Base-by-base conservation (phyloP, 1,140 invertebrate genomes). In the Eufriesea mexicana region DNA sequence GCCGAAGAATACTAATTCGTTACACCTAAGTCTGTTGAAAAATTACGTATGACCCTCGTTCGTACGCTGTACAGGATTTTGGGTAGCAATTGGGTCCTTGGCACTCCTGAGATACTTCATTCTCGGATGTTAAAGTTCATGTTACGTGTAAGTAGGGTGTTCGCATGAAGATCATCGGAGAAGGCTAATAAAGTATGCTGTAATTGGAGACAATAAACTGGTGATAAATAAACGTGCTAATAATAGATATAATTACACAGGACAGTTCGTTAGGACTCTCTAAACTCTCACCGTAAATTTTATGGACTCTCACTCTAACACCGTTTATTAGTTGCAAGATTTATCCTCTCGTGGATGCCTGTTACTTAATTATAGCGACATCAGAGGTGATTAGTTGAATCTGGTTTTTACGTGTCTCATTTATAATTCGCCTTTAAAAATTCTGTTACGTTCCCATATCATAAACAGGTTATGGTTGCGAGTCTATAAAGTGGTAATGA, bases 1-100 rank as follows among this genome's bases (percentile, higher is more conserved):
- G 54, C 70, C 54, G 42, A 45, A n/a, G 86, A 87, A 89, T 89
- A 90, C 87, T 80, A 88, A 91, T 82, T 86, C 55, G 12, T 12
- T 71, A 12, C 5, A 16, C 12, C 54, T 45, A 45, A 59, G 23
- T 10, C 20, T 25, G 35, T 74, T 45, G 71, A 47, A 59, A 74
- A 74, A 25, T 23, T 6, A 25, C 42, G 14, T 16, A 23, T 16
- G 16, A 45, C 35, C 54, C 18, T 55, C 28, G 25, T 64, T 62
- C 14, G 12, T 20, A 47, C 47, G 35, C 20, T 23, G 18, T 54
- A 4, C 25, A 42, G 4, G 2, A 35, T 54, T 57, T 42, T 42
- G 20, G 8, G 4, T 16, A n/a, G 23, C 5, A 45, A 16, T 42
- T 4, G 14, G 5, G 10, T 54, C 20, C 20, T 9, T 5, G 7